These are phyloP conservation scores for Alloscopus bannaensis DNA, from an alignment of 2,888 invertebrate species.

Conservation along the genomic window DNA sequence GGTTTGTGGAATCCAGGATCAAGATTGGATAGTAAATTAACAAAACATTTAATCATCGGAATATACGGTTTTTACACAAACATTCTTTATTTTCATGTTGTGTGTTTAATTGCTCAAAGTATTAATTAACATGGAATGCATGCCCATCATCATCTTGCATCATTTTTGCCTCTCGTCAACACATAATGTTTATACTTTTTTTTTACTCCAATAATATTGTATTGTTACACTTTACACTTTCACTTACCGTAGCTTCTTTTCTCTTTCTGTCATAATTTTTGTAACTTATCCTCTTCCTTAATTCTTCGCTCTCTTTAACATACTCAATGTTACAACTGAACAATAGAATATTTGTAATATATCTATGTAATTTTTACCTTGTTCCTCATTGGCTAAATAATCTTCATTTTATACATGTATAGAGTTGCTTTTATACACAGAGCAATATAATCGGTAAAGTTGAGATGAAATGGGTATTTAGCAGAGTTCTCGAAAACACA, in stretches of 20 bases:
- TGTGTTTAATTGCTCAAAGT: slow-evolving; percentile 55
- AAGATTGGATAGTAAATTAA: no score
- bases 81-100: slow-evolving; percentile 61
- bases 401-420: neutral
- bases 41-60: neutral
- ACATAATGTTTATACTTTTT: neutral
- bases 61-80: slow-evolving; percentile 42
- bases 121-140: slow-evolving; percentile 64
- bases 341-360: neutral
- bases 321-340: neutral
- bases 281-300: neutral
- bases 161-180: slow-evolving; percentile 41
- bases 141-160: slow-evolving; percentile 33
- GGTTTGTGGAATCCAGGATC: no score
- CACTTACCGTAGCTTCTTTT: slow-evolving; percentile 8
- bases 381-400: slow-evolving; percentile 38
- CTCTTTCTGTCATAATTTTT: slow-evolving; percentile 1
- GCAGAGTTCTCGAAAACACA: no score
- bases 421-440: slow-evolving; percentile 1
- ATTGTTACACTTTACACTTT: slow-evolving; percentile 19
- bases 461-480: no score
- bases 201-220: slow-evolving; percentile 25
- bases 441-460: no score
- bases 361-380: slow-evolving; percentile 24
- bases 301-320: neutral